Percentiles rank a stretch among this genome's conserved stretches.
Conservation (phyloP, 2,888 invertebrate species). For the Chromoteleia sp. region DNA sequence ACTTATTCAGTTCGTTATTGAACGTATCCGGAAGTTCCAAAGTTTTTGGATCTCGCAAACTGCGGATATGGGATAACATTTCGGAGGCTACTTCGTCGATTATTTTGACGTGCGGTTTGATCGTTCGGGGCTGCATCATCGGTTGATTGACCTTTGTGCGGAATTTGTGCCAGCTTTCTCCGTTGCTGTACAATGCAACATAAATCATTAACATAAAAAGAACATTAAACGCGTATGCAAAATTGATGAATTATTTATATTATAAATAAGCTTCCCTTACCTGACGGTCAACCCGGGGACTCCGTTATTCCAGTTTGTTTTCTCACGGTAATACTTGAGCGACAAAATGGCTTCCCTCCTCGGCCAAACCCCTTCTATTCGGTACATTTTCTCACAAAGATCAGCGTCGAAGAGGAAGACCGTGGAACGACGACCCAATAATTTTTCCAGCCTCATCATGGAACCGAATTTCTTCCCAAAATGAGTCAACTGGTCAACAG, state of each 20-base stretch:
- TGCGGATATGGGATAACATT: slow-evolving; percentile 88
- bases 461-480: slow-evolving; percentile 82
- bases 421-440: slow-evolving; percentile 74
- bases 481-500: slow-evolving; percentile 69
- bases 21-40: slow-evolving; percentile 89
- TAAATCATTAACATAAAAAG: background rate
- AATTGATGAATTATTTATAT: no score
- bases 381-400: slow-evolving; percentile 81
- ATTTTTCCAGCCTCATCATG: slow-evolving; percentile 84
- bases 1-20: slow-evolving; percentile 90
- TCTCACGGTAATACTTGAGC: slow-evolving; percentile 82
- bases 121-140: slow-evolving; percentile 91
- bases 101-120: slow-evolving; percentile 90
- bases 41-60: slow-evolving; percentile 84
- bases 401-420: slow-evolving; percentile 77
- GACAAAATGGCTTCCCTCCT: slow-evolving; percentile 82
- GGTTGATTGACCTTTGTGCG: slow-evolving; percentile 93
- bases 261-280: no score
- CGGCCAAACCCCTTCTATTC: slow-evolving; percentile 85
- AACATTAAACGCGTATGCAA: slow-evolving; percentile 18
- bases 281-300: slow-evolving; percentile 76
- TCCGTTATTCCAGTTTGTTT: slow-evolving; percentile 81
- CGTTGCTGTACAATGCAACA: slow-evolving; percentile 88
- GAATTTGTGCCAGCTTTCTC: slow-evolving; percentile 94
- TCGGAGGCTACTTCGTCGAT: slow-evolving; percentile 91